Base-by-base conservation (phyloP, 2,888 invertebrate genomes). In the Rhamnusium bicolor region DNA sequence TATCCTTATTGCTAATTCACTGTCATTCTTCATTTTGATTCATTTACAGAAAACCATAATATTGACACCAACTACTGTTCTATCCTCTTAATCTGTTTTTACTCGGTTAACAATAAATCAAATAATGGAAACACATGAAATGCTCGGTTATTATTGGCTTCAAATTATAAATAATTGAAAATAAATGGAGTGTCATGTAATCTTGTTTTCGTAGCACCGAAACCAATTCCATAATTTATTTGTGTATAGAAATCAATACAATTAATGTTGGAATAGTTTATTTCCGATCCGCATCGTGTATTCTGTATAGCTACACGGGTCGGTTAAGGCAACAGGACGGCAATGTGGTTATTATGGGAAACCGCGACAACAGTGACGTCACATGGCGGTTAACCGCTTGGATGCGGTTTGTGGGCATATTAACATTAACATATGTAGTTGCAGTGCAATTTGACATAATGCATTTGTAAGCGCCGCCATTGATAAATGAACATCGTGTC, bases 361-460 rank as follows among this genome's bases (percentile, higher is more conserved):
- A 81, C 84, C 85, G 77, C 84, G 77, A 84, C 83, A 84, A 84
- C 82, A 79, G 80, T 83, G 84, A 83, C 84, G 85, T 84, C 84
- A 84, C 80, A 77, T 75, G 74, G 79, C 79, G 84, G 84, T 84
- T 76, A 73, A 81, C 84, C 85, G 83, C 83, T 75, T 74, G 75
- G 77, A 79, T 79, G 84, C 83, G 83, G 84, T 78, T 81, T 83
- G 85, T 76, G 84, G 85, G 77, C 74, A 72, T 79, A 84, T 85
- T 83, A 84, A 84, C 84, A 85, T 84, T 84, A 84, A 85, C 84
- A 84, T 83, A 85, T 85, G 84, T 82, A 84, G 82, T 84, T 82
- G 77, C 78, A 74, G 76, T 53, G 80, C 83, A 75, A 81, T 84
- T 83, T 81, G 83, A 83, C 82, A 78, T 84, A 82, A 83, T 82